Evolutionary conservation across 2,888 invertebrate genomes (phyloP).

Genomic region (Macrosiphum euphorbiae): DNA sequence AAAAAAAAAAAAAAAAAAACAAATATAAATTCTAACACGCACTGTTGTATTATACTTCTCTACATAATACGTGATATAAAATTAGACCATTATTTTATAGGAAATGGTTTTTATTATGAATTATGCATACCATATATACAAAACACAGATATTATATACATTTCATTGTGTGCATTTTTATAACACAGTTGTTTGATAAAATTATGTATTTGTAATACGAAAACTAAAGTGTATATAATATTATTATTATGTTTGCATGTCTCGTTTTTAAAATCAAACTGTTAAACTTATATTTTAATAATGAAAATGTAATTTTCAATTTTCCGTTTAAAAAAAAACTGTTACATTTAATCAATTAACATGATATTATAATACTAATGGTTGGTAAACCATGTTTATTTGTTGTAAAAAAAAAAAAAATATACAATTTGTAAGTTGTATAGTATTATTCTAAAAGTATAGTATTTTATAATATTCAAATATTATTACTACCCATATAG

Average conservation of each 20-base stretch:
- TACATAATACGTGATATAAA: constrained; percentile 30
- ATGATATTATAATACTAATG: background rate
- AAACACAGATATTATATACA: background rate
- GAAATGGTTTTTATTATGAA: constrained; percentile 43
- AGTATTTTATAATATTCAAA: background rate
- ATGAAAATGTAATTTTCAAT: background rate
- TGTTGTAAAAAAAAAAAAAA: background rate
- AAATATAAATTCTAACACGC: constrained; percentile 35
- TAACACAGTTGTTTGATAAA: background rate
- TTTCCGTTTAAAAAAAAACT: background rate
- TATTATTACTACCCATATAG: background rate
- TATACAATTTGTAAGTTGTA: background rate
- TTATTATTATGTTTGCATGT: background rate
- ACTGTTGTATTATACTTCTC: background rate
- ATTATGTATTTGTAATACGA: background rate
- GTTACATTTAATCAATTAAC: background rate
- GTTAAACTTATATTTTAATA: background rate
- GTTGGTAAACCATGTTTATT: background rate
- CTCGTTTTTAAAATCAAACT: background rate
- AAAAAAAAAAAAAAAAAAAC: constrained; percentile 1
- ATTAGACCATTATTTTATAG: constrained; percentile 45
- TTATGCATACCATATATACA: constrained; percentile 39
- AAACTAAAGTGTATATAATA: background rate
- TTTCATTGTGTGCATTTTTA: background rate
- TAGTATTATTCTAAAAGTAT: background rate